Conservation (phyloP, 2,113 vertebrate genomes). For the Ictidomys tridecemlineatus region DNA sequence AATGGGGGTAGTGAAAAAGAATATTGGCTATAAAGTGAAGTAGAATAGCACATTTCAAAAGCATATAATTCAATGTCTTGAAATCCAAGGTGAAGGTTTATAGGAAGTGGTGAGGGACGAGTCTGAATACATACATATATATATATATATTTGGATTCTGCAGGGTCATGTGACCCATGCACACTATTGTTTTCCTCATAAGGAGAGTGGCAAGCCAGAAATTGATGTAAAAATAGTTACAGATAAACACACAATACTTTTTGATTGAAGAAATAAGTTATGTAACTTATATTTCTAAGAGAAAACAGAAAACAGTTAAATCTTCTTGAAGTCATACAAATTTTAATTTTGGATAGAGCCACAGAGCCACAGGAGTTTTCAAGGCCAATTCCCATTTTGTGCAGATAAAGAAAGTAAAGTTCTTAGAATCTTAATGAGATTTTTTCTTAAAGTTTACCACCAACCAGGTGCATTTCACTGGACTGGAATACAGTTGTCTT, state of each 20-base stretch:
- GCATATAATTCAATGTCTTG: background rate
- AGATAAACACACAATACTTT: background rate
- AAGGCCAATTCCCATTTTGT: background rate
- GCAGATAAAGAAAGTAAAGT: background rate
- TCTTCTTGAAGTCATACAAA: background rate
- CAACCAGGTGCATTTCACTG: background rate
- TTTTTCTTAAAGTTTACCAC: background rate
- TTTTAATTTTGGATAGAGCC: background rate
- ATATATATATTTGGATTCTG: background rate
- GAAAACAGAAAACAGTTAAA: background rate
- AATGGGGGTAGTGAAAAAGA: background rate
- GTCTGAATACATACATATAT: background rate
- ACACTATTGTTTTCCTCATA: background rate
- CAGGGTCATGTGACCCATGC: background rate
- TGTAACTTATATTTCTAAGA: conserved; percentile 24
- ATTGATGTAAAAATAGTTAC: background rate
- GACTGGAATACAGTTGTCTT: background rate
- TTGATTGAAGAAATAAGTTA: background rate
- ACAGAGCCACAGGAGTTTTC: background rate
- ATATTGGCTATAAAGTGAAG: background rate
- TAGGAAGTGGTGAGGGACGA: background rate
- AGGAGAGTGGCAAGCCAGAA: background rate
- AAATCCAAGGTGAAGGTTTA: background rate
- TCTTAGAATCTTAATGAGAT: conserved; percentile 38
- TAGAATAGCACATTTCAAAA: background rate